A percentile compares a stretch with the other conserved stretches of the same genome.
Evolutionary conservation across 1,140 invertebrate genomes (phyloP).

Genomic region (Hesperophylax magnus): DNA sequence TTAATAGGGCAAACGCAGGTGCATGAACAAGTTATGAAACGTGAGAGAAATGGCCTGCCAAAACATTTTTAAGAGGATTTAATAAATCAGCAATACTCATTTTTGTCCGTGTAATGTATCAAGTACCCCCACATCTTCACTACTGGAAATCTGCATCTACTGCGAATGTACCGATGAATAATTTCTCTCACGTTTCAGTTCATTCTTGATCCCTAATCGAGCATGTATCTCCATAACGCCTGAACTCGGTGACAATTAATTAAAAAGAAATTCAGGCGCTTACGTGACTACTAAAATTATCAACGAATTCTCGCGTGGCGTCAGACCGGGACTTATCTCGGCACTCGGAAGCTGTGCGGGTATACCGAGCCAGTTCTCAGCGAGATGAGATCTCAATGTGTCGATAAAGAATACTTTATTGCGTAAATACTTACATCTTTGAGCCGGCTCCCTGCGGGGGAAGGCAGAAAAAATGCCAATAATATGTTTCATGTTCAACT

Average conservation of each 20-base stretch:
- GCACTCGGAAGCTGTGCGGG: background rate
- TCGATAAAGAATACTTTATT: constrained; percentile 30
- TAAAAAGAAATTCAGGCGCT: constrained; percentile 35
- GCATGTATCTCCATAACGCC: background rate
- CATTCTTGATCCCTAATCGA: background rate
- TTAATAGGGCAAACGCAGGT: no score
- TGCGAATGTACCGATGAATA: no score
- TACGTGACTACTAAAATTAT: constrained; percentile 19
- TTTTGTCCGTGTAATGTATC: no score
- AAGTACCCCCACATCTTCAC: no score
- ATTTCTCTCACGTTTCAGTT: no score
- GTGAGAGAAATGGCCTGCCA: no score
- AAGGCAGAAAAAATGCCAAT: background rate
- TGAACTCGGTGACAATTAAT: constrained; percentile 35
- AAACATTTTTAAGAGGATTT: no score
- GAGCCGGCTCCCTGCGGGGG: no score
- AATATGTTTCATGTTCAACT: background rate
- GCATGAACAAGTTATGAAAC: no score
- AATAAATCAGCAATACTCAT: no score
- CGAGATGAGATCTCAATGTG: background rate
- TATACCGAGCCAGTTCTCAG: background rate
- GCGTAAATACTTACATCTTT: background rate
- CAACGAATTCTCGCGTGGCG: constrained; percentile 4
- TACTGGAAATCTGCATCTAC: no score
- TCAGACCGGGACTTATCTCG: background rate